Base-by-base conservation (phyloP, 2,113 vertebrate species). In the Catharus fuscescens region DNA sequence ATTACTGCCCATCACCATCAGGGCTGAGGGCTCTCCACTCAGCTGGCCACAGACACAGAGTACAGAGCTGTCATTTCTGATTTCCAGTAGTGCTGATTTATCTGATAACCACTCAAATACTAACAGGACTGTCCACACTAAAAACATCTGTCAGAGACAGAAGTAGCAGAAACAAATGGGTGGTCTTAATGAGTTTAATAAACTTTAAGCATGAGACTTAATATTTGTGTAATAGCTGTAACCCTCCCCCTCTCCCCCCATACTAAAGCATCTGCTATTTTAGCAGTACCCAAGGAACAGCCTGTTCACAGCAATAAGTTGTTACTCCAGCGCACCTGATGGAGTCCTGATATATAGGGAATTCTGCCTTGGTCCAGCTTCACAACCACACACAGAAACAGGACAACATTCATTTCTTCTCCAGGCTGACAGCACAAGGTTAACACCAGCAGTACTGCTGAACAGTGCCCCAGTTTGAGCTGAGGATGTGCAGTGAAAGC, bases 381-480 rank as follows among this genome's bases (percentile, higher is more conserved):
- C 66, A 67, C 54, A 70, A n/a, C 50, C 17, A 18, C 9, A 45
- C 61, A n/a, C 1, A 66, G 60, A 52, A 78, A 29, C 28, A 40
- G n/a, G 19, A 24, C 56, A 80, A 80, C 29, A 6, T 34, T 61
- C 10, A 28, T 62, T 86, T 47, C 40, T 50, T 77, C 70, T 53
- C 36, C 57, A 82, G 90, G 66, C 59, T 47, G 90, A 52, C 65
- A 89, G 64, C 76, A 92, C 70, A 72, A 96, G 67, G 96, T 96
- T 97, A 97, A 95, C 34, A 16, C 38, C 67, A 61, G 44, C 36
- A 72, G 74, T 44, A 64, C 57, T 70, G 92, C 85, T 78, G 87
- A 85, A 64, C 81, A 8, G 69, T 96, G 97, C 77, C 97, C 96
- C 83, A 96, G 62, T 97, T 98, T 88, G 83, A 84, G 79, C 95